A percentile compares a stretch with the other conserved stretches of the same genome.
phyloP scores from a whole-genome alignment of 1,140 invertebrate species.

The Hyles vespertilio region DNA sequence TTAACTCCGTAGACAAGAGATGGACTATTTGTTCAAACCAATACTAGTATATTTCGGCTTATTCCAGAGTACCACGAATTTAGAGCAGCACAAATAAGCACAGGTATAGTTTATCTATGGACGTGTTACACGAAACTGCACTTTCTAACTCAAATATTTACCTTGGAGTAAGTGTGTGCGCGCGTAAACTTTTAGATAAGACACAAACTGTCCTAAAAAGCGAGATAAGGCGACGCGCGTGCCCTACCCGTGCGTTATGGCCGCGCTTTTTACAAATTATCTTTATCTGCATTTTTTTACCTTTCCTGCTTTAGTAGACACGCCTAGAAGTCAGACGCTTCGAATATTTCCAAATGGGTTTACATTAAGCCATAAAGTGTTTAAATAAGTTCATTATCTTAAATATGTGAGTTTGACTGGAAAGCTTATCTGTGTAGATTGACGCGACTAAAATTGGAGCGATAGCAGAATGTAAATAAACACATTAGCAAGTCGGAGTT shows the following conservation, averaged over 20 bases:
- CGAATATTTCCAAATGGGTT: conserved; percentile 13
- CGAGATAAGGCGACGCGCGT: conserved; percentile 53
- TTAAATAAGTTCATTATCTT: conserved; percentile 6
- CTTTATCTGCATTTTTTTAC: conserved; percentile 39
- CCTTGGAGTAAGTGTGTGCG: conserved; percentile 56
- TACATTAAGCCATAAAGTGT: conserved; percentile 9
- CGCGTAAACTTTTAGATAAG: conserved; percentile 66
- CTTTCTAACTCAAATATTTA: conserved; percentile 74
- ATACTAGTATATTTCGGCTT: conserved; percentile 2
- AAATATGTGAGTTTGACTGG: no score
- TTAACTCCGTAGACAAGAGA: no score
- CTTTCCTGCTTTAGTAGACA: conserved; percentile 49
- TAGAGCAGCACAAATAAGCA: conserved; percentile 50
- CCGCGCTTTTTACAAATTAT: conserved; percentile 59
- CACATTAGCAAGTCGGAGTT: neutral
- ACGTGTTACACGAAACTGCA: conserved; percentile 70
- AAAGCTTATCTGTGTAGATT: no score
- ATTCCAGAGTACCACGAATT: conserved; percentile 32
- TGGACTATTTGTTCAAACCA: conserved; percentile 3
- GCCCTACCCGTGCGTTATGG: conserved; percentile 31
- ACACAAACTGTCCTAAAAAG: conserved; percentile 56
- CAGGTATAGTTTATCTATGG: conserved; percentile 57
- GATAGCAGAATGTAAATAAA: neutral
- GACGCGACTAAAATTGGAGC: no score
- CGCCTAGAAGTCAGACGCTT: conserved; percentile 24